A percentile compares a stretch with the other conserved stretches of the same genome.
Evolutionary conservation across 2,797 vertebrate genomes (phyloP).

Genomic region (Enoplosus armatus): DNA sequence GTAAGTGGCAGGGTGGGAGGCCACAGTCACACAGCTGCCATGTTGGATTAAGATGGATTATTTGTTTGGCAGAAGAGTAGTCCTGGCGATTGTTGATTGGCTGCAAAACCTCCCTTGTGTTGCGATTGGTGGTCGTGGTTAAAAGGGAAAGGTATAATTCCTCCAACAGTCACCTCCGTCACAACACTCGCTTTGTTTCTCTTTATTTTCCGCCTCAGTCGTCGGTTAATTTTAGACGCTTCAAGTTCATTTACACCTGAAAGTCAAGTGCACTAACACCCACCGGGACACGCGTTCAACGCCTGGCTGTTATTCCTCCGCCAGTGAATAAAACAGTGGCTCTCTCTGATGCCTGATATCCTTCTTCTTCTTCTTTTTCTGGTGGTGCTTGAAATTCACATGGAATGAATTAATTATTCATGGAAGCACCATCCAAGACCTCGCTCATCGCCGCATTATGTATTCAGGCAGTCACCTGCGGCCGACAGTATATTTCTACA

Average conservation of each 20-base stretch:
- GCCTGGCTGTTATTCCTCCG: slow-evolving; percentile 7
- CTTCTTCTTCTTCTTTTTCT: neutral
- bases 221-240: neutral
- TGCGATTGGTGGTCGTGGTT: neutral
- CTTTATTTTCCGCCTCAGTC: slow-evolving; percentile 13
- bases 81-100: slow-evolving; percentile 53
- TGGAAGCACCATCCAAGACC: neutral
- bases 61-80: slow-evolving; percentile 65
- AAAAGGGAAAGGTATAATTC: slow-evolving; percentile 17
- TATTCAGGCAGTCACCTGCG: slow-evolving; percentile 2
- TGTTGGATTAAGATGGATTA: slow-evolving; percentile 73
- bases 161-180: neutral
- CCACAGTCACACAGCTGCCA: slow-evolving; percentile 65
- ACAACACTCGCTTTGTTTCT: neutral
- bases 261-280: slow-evolving; percentile 5
- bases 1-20: slow-evolving; percentile 64
- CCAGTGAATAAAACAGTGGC: neutral
- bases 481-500: neutral
- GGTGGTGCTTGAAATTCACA: neutral
- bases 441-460: neutral
- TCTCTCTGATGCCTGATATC: neutral
- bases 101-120: slow-evolving; percentile 16
- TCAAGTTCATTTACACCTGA: slow-evolving; percentile 9
- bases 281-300: slow-evolving; percentile 13
- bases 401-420: too few species aligned